Conservation (phyloP, 2,888 invertebrate genomes). For the Halictus quadricinctus region DNA sequence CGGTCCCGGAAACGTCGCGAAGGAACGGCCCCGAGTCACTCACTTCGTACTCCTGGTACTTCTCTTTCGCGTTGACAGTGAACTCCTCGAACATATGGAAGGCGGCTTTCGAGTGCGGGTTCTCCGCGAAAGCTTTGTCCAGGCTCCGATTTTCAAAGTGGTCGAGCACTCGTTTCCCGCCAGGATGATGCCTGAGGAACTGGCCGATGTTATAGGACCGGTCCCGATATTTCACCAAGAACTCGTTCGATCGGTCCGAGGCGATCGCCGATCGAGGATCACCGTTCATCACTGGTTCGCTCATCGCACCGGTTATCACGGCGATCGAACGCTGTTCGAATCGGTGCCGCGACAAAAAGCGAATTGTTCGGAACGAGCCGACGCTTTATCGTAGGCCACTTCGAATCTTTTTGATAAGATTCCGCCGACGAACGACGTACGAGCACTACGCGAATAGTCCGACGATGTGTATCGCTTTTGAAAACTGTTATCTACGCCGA, state of each 20-base stretch:
- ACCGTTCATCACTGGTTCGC: background rate
- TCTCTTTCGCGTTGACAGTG: constrained; percentile 78
- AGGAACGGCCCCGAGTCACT: constrained; percentile 13
- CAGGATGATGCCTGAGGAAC: constrained; percentile 89
- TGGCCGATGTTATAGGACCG: constrained; percentile 86
- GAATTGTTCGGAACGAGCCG: background rate
- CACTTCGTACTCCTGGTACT: constrained; percentile 53
- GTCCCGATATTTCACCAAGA: constrained; percentile 81
- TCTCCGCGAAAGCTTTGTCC: constrained; percentile 84
- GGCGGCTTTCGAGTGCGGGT: constrained; percentile 86
- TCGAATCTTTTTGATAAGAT: constrained; percentile 44
- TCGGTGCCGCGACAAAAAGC: background rate
- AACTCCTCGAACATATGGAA: constrained; percentile 87
- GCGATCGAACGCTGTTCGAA: background rate
- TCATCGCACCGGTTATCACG: constrained; percentile 4
- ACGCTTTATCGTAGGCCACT: constrained; percentile 29
- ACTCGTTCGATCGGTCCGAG: constrained; percentile 62
- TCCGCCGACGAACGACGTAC: background rate
- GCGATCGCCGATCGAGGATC: background rate
- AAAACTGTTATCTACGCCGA: constrained; percentile 38
- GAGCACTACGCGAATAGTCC: constrained; percentile 14
- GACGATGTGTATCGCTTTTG: constrained; percentile 10
- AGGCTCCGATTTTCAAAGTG: constrained; percentile 85
- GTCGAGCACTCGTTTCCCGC: constrained; percentile 87
- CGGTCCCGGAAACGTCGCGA: background rate